Evolutionary conservation across 1,140 invertebrate species (phyloP), one percentile per base, ranked within the genome.

Genomic region (Drepana arcuata): DNA sequence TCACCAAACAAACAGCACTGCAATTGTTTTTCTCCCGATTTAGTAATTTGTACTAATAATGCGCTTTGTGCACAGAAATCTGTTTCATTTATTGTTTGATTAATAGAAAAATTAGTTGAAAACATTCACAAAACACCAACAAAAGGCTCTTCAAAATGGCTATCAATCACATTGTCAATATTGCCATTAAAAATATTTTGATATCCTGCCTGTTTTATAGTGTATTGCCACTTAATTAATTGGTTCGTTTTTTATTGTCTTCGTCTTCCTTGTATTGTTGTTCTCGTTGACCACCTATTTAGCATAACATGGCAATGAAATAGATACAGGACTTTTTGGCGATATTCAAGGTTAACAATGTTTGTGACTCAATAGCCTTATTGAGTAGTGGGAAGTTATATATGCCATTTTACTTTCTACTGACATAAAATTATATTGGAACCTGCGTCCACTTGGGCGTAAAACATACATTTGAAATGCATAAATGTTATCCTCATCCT

Each of bases 71-170:
- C 54, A 44, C 37, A 49, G 13, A 53, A 53, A 49, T 42, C 53
- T 47, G 48, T 53, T 41, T 68, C 38, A 44, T 60, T 56, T 33
- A 59, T 57, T 62, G 41, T 59, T 67, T n/a, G n/a, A n/a, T 45
- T 66, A 60, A 53, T 48, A 39, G 43, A 65, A 68, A 72, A 68
- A 64, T 66, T 69, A 50, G 48, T 65, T 69, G 65, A 80, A 82
- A 82, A 82, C 78, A 82, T 82, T 74, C 73, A 80, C 69, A 82
- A 82, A 82, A 82, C 78, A 82, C 78, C 71, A 82, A 82, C 78
- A 82, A 82, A 82, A 82, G 72, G 71, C 69, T 78, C 71, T 72
- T 77, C 78, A 82, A 82, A 82, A 82, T 82, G 78, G 78, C 78
- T 80, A 80, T 80, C 71, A 79, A 78, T 78, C 66, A 78, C 54